Base-by-base conservation (phyloP, 2,113 vertebrate genomes). In the Probosciger aterrimus region DNA sequence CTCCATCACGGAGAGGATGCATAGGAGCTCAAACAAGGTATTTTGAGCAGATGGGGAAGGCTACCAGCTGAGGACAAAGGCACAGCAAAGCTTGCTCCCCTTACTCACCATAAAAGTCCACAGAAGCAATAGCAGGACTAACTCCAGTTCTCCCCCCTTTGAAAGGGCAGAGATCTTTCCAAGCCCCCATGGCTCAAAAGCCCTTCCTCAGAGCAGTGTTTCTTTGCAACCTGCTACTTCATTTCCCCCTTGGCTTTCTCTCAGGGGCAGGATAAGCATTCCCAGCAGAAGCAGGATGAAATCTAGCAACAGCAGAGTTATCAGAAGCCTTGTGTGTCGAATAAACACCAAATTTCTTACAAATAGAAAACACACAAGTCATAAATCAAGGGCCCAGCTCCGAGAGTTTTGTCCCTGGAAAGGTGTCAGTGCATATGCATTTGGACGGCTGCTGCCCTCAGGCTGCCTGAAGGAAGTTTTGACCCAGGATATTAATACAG, bases 391-490 rank as follows among this genome's bases (percentile, higher is more conserved):
- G 44, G 50, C 68, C 46, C 46, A 47, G 76, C 50, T 74, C 41
- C 0, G 4, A 88, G 84, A 95, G 88, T 87, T 91, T 79, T 14
- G 46, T 71, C 35, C 7, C 87, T 93, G 95, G 93, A 85, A 95
- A 92, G 89, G 93, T 95, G 80, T 79, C 82, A 39, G 92, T 11
- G 67, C 78, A 81, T 75, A 57, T 7, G 43, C 94, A 91, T 91
- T 90, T 65, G 78, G 88, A 89, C 27, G 81, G 91, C 93, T 96
- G 92, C 95, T 97, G 92, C 95, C 96, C 95, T 93, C 81, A 30
- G 97, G 97, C 98, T 98, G 84, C 97, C 96, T 97, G 97, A 97
- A 96, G 97, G 97, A 96, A 97, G 97, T 97, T 98, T 98, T 98
- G 98, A 98, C 98, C 98, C 96, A 91, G 73, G 96, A 93, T 93